These are phyloP conservation scores for Sinosuthora webbiana DNA, from an alignment of 2,113 vertebrate species.

Conservation along the genomic window DNA sequence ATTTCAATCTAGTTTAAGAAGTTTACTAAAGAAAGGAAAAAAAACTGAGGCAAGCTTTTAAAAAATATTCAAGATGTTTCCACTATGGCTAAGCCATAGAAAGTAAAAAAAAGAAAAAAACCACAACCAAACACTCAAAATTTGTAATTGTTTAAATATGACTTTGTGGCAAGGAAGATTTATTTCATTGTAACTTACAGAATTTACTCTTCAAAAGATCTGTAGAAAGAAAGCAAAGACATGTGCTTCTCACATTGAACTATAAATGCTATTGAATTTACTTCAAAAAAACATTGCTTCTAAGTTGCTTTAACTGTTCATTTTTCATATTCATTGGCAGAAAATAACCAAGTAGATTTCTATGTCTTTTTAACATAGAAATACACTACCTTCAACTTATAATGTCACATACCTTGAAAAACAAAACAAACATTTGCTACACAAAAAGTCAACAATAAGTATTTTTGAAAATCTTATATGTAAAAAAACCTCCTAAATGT, in stretches of 20 bases:
- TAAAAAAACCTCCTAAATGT: constrained; percentile 6
- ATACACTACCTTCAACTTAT: constrained; percentile 60
- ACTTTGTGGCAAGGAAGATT: background rate
- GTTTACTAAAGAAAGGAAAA: background rate
- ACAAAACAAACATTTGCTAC: constrained; percentile 27
- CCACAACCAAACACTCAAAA: background rate
- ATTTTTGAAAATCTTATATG: background rate
- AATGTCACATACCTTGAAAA: constrained; percentile 75
- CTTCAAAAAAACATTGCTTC: background rate
- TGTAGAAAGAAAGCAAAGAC: background rate
- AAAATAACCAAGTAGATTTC: background rate
- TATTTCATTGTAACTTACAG: background rate
- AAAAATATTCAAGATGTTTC: background rate
- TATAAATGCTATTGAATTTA: background rate
- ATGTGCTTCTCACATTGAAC: background rate
- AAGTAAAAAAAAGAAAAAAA: background rate
- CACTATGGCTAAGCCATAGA: background rate
- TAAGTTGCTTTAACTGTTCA: background rate
- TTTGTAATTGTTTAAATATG: background rate
- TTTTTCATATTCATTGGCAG: background rate
- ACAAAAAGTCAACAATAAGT: background rate
- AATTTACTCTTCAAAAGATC: background rate
- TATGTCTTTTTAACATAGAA: background rate
- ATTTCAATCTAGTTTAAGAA: background rate
- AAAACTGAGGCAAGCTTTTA: background rate